These are phyloP conservation scores for Dipodomys spectabilis DNA, from an alignment of 2,113 vertebrate species.

Conservation along the genomic window DNA sequence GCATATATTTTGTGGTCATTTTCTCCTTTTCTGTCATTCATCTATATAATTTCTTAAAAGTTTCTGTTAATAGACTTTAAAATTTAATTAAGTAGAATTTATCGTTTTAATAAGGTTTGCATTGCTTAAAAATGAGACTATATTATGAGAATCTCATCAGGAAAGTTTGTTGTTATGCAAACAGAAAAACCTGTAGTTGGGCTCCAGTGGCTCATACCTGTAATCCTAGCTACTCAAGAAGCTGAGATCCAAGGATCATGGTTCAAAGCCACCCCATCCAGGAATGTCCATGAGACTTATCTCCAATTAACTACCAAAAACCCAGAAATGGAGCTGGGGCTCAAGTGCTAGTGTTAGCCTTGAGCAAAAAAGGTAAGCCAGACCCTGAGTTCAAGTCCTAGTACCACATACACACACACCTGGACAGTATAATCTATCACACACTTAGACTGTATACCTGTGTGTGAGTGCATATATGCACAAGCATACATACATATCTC, in stretches of 20 bases:
- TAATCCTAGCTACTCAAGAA: too few species aligned
- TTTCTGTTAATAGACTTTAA: background rate
- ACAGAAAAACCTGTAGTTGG: background rate
- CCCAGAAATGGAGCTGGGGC: too few species aligned
- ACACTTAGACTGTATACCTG: background rate
- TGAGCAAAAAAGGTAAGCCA: too few species aligned
- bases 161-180: background rate
- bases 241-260: too few species aligned
- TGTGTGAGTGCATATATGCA: background rate
- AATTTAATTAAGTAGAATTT: slow-evolving; percentile 28
- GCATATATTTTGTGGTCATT: background rate
- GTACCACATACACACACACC: too few species aligned
- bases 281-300: too few species aligned
- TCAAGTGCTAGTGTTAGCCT: too few species aligned
- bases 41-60: background rate
- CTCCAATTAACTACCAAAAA: too few species aligned
- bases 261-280: too few species aligned
- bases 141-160: background rate
- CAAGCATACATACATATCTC: background rate
- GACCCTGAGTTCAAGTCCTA: too few species aligned
- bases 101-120: background rate
- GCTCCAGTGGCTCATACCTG: too few species aligned
- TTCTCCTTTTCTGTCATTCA: background rate
- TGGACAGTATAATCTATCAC: background rate
- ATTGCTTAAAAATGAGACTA: background rate